phyloP scores from a whole-genome alignment of 2,888 invertebrate species.

The Cephus nigrinus region DNA sequence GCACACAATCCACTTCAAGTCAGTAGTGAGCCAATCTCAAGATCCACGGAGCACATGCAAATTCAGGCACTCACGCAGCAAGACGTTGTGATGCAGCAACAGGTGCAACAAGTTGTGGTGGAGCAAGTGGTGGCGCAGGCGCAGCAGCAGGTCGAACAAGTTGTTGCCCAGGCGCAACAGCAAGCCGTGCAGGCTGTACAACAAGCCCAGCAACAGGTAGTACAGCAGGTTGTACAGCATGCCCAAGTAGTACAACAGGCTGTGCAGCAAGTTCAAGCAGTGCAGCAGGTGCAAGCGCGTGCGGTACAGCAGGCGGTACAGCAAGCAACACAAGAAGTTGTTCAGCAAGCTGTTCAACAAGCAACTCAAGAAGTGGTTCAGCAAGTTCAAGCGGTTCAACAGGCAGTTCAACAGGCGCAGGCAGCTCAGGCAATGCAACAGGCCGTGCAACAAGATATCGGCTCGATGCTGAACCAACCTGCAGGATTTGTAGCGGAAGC shows the following conservation, averaged over 20 bases:
- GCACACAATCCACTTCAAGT: conserved; percentile 51
- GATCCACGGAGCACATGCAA: conserved; percentile 44
- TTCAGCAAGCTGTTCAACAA: conserved; percentile 60
- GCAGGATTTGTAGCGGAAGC: conserved; percentile 62
- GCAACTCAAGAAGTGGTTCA: conserved; percentile 59
- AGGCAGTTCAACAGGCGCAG: conserved; percentile 63
- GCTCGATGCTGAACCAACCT: conserved; percentile 60
- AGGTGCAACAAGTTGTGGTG: conserved; percentile 50
- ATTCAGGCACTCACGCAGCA: conserved; percentile 54
- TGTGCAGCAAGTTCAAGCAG: conserved; percentile 62
- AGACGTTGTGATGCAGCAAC: conserved; percentile 59
- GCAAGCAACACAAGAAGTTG: conserved; percentile 54
- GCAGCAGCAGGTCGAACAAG: conserved; percentile 63
- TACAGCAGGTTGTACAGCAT: conserved; percentile 62
- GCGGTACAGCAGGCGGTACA: conserved; percentile 60
- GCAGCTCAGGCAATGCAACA: conserved; percentile 64
- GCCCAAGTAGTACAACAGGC: conserved; percentile 63
- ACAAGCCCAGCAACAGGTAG: conserved; percentile 62
- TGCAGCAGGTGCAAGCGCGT: conserved; percentile 58
- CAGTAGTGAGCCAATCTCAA: conserved; percentile 36
- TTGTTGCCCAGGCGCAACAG: conserved; percentile 62
- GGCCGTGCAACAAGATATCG: conserved; percentile 63
- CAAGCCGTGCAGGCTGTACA: conserved; percentile 62
- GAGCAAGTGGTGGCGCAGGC: conserved; percentile 63
- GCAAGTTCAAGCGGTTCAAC: conserved; percentile 61